phyloP scores from a whole-genome alignment of 2,113 vertebrate genomes.

The Helogale parvula region DNA sequence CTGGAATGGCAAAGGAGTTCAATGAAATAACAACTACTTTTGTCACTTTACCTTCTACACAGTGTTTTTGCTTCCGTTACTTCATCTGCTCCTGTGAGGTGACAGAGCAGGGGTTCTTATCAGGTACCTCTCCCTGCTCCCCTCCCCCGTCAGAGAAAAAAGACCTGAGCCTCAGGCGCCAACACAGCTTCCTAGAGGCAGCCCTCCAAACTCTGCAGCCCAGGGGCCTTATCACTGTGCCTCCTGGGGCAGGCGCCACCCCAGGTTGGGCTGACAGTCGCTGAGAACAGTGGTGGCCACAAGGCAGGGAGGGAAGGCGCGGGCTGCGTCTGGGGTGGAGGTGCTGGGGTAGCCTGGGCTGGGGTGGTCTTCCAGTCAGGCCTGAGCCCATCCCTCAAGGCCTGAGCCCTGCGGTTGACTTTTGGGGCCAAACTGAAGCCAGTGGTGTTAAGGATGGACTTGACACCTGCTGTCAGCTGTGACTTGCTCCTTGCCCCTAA shows the following conservation, averaged over 20 bases:
- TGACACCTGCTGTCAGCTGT: background rate
- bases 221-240: background rate
- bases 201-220: background rate
- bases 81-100: slow-evolving; percentile 3
- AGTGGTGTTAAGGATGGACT: background rate
- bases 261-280: background rate
- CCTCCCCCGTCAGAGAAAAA: background rate
- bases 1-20: background rate
- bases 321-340: background rate
- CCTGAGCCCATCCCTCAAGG: background rate
- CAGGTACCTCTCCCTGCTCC: background rate
- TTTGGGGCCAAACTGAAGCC: background rate
- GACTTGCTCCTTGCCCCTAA: background rate
- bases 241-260: background rate
- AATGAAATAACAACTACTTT: background rate
- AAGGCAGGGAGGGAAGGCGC: background rate
- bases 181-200: background rate
- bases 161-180: background rate
- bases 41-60: background rate
- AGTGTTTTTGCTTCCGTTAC: background rate
- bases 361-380: background rate
- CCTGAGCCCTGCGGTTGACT: background rate
- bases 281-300: background rate
- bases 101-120: background rate
- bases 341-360: background rate